Evolutionary conservation across 2,888 invertebrate species (phyloP).

Genomic region (Cylloceria caligata): DNA sequence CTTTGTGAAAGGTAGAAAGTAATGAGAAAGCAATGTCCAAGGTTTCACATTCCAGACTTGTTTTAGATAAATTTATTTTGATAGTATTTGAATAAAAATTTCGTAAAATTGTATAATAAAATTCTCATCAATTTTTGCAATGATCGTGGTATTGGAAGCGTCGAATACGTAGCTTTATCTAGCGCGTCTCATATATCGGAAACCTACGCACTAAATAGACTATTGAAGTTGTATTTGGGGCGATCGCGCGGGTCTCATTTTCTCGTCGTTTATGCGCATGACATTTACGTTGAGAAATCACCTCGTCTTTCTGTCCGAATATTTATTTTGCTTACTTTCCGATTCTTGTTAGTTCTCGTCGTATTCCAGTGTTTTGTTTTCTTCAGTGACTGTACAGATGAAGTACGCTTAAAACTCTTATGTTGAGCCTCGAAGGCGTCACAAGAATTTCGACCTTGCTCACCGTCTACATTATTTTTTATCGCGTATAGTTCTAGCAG

Average conservation of each 20-base stretch:
- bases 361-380: background rate
- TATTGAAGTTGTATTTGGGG: slow-evolving; percentile 60
- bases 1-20: no score
- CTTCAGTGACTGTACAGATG: background rate
- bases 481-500: background rate
- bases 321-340: background rate
- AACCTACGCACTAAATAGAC: slow-evolving; percentile 7
- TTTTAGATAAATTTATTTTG: no score
- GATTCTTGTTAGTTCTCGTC: background rate
- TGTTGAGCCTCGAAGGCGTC: background rate
- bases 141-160: background rate
- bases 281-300: slow-evolving; percentile 6
- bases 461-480: background rate
- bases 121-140: background rate
- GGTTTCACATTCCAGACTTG: no score
- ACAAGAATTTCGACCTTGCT: background rate
- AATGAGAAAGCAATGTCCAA: no score
- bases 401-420: background rate
- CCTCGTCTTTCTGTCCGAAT: background rate
- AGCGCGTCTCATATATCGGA: slow-evolving; percentile 5
- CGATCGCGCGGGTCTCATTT: slow-evolving; percentile 40
- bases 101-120: no score
- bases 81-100: no score
- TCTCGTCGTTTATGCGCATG: slow-evolving; percentile 23
- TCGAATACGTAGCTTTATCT: background rate